Conservation (phyloP, 2,113 vertebrate species). For the Halichoerus grypus region DNA sequence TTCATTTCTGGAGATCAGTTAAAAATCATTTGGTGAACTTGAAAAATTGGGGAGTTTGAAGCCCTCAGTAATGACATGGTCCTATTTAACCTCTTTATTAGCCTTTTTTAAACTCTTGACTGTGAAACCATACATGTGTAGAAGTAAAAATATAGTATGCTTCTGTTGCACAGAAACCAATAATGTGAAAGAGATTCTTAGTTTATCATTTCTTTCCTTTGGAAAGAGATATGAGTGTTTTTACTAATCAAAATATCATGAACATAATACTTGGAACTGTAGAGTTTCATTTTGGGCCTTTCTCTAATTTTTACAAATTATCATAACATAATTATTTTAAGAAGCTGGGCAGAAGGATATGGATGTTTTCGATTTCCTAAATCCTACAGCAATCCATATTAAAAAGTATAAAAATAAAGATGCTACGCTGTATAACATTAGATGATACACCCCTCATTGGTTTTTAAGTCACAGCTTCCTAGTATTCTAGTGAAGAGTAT, state of each 20-base stretch:
- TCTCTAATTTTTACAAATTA: slow-evolving; percentile 31
- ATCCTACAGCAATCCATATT: background rate
- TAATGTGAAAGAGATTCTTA: background rate
- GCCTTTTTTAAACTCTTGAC: background rate
- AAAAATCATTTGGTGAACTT: slow-evolving; percentile 47
- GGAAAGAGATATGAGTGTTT: slow-evolving; percentile 23
- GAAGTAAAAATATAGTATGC: background rate
- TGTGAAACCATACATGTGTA: background rate
- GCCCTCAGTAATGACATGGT: background rate
- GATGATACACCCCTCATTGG: background rate
- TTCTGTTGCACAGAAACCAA: background rate
- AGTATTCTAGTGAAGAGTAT: background rate
- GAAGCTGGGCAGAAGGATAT: background rate
- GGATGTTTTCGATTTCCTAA: slow-evolving; percentile 14
- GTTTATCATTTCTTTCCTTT: background rate
- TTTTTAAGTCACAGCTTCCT: slow-evolving; percentile 7
- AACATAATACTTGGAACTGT: slow-evolving; percentile 12
- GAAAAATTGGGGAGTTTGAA: background rate
- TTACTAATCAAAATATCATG: background rate
- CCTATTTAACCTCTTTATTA: background rate
- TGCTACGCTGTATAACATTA: background rate
- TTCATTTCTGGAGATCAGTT: slow-evolving; percentile 43
- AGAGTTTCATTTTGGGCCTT: slow-evolving; percentile 41
- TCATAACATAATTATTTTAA: slow-evolving; percentile 25
- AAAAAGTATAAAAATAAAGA: slow-evolving; percentile 25